These are phyloP conservation scores for Augochlora pura DNA, from an alignment of 1,140 invertebrate genomes.

Conservation along the genomic window DNA sequence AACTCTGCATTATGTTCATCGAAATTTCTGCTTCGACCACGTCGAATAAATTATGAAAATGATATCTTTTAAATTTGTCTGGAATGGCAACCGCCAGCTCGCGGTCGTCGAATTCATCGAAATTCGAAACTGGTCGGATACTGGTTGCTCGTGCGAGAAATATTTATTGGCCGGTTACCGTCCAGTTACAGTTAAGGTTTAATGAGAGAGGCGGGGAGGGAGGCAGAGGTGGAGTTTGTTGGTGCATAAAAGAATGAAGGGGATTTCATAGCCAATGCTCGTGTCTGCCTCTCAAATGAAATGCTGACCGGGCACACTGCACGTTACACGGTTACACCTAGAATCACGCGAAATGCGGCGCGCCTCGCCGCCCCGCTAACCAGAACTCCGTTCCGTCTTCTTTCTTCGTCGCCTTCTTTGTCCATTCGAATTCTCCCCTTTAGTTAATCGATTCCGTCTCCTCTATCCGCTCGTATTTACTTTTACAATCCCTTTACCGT, in stretches of 20 bases:
- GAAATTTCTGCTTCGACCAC: too few relatives aligned
- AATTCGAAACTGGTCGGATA: slow-evolving; percentile 16
- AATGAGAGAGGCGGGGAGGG: slow-evolving; percentile 28
- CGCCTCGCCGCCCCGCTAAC: slow-evolving; percentile 63
- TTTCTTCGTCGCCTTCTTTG: slow-evolving; percentile 11
- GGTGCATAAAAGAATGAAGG: slow-evolving; percentile 53
- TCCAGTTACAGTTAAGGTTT: slow-evolving; percentile 4
- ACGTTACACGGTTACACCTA: slow-evolving; percentile 60
- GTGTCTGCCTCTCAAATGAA: slow-evolving; percentile 61
- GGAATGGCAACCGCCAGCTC: background rate
- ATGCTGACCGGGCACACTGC: slow-evolving; percentile 65
- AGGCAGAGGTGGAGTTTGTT: slow-evolving; percentile 42
- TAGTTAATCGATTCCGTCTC: background rate
- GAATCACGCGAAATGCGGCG: slow-evolving; percentile 64
- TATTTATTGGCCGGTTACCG: slow-evolving; percentile 28
- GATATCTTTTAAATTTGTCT: too few relatives aligned
- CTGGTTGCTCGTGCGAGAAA: slow-evolving; percentile 33
- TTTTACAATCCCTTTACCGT: too few relatives aligned
- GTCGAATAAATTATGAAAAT: too few relatives aligned
- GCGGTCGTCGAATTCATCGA: slow-evolving; percentile 1
- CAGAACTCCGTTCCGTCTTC: slow-evolving; percentile 57
- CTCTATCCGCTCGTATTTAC: background rate
- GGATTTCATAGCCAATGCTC: slow-evolving; percentile 45
- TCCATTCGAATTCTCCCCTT: slow-evolving; percentile 1
- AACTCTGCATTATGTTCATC: too few relatives aligned